phyloP scores from a whole-genome alignment of 1,140 invertebrate genomes.

The Dendroctonus valens region DNA sequence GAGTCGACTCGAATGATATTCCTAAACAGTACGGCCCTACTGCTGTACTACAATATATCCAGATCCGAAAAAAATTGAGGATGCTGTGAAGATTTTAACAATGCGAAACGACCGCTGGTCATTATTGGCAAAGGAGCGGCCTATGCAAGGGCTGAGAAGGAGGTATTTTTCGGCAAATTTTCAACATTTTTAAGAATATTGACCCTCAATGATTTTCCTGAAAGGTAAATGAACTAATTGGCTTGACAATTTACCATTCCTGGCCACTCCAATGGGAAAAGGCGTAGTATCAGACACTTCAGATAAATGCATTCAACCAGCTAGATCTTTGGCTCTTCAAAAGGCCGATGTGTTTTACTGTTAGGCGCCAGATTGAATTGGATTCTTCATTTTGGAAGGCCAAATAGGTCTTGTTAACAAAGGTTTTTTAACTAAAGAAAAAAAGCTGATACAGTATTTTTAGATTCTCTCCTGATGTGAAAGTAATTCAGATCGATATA shows the following conservation, averaged over 20 bases:
- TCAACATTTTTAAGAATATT: too few relatives aligned
- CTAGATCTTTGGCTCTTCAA: slow-evolving; percentile 82
- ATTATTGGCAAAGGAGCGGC: slow-evolving; percentile 94
- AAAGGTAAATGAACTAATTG: slow-evolving; percentile 59
- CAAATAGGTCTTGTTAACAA: slow-evolving; percentile 55
- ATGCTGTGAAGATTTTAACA: slow-evolving; percentile 68
- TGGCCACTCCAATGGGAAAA: slow-evolving; percentile 97
- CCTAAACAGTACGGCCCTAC: slow-evolving; percentile 52
- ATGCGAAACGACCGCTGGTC: slow-evolving; percentile 78
- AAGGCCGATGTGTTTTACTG: slow-evolving; percentile 88
- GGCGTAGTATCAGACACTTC: slow-evolving; percentile 86
- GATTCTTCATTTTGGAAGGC: slow-evolving; percentile 94
- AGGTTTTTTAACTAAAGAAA: too few relatives aligned
- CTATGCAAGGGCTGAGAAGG: slow-evolving; percentile 74
- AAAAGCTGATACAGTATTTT: not conserved
- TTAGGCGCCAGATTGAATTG: slow-evolving; percentile 93
- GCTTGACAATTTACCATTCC: slow-evolving; percentile 77
- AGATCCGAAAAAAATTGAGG: slow-evolving; percentile 61
- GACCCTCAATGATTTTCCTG: not conserved
- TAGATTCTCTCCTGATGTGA: slow-evolving; percentile 76
- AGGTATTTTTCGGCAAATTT: slow-evolving; percentile 51
- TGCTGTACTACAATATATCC: slow-evolving; percentile 66
- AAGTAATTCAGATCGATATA: slow-evolving; percentile 92
- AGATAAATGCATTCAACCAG: slow-evolving; percentile 74
- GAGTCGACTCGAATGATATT: slow-evolving; percentile 51